These are phyloP conservation scores for Nesoenas mayeri DNA, from an alignment of 2,113 vertebrate species.

Conservation along the genomic window DNA sequence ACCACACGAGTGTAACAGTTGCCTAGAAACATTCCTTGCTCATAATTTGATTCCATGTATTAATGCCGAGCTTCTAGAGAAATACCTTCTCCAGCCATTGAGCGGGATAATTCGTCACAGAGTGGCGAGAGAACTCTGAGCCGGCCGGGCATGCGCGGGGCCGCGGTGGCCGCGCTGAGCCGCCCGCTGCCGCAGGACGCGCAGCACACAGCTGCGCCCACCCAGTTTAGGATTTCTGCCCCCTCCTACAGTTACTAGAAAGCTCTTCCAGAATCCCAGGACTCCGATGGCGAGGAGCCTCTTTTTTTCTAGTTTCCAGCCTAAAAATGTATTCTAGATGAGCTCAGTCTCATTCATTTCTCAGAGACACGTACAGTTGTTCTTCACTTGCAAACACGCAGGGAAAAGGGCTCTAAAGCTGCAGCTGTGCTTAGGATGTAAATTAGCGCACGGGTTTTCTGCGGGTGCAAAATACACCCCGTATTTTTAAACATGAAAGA, in stretches of 20 bases:
- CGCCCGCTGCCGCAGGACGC: constrained; percentile 7
- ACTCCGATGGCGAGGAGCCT: not conserved
- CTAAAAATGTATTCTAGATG: not conserved
- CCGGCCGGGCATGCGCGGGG: no score
- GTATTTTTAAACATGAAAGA: constrained; percentile 1
- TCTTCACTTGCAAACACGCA: not conserved
- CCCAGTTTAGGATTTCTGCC: constrained; percentile 32
- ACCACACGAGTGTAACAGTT: constrained; percentile 24
- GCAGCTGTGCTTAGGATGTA: not conserved
- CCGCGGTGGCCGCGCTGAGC: not conserved
- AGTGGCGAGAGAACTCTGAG: not conserved
- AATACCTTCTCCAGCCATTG: not conserved
- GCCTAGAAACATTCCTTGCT: constrained; percentile 49
- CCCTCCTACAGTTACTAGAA: constrained; percentile 35
- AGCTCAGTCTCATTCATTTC: not conserved
- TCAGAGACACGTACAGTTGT: not conserved
- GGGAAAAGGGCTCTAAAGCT: not conserved
- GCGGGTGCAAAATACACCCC: not conserved
- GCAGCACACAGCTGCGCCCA: not conserved
- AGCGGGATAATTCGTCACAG: not conserved
- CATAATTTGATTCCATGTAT: not conserved
- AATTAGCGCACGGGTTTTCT: not conserved
- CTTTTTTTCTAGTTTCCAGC: not conserved
- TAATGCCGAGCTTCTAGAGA: constrained; percentile 8
- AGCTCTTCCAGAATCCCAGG: constrained; percentile 30